These are phyloP conservation scores for Meloe dianella DNA, from an alignment of 2,888 invertebrate genomes.

Conservation along the genomic window DNA sequence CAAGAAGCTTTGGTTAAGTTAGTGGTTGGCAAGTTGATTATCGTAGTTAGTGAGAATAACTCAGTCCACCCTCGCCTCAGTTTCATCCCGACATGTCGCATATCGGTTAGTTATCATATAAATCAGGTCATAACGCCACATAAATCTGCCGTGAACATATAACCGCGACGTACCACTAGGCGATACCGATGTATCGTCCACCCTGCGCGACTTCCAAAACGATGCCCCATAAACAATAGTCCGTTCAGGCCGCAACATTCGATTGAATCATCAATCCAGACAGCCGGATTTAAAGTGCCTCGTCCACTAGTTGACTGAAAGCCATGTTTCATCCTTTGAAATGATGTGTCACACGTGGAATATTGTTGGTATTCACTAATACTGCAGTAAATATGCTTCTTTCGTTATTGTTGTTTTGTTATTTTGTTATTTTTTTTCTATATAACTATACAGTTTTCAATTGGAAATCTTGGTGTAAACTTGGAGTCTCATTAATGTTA, in stretches of 20 bases:
- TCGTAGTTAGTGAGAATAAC: not conserved
- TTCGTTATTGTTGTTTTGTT: not conserved
- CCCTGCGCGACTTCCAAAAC: slow-evolving; percentile 48
- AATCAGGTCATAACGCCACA: slow-evolving; percentile 56
- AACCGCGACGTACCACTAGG: slow-evolving; percentile 32
- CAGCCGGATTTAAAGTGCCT: slow-evolving; percentile 40
- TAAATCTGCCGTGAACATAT: slow-evolving; percentile 49
- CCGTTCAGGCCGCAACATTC: slow-evolving; percentile 49
- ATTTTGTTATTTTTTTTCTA: not conserved
- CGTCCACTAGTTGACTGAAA: slow-evolving; percentile 34
- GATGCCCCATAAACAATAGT: slow-evolving; percentile 53
- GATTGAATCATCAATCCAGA: slow-evolving; percentile 55
- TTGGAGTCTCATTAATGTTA: slow-evolving; percentile 47
- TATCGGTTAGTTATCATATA: slow-evolving; percentile 52
- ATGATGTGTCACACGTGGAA: slow-evolving; percentile 10
- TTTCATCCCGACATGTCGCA: slow-evolving; percentile 34
- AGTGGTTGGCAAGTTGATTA: slow-evolving; percentile 9
- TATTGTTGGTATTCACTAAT: slow-evolving; percentile 6
- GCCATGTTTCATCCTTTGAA: slow-evolving; percentile 9
- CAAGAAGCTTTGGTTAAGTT: slow-evolving; percentile 1
- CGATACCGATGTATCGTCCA: slow-evolving; percentile 49
- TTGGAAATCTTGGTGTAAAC: slow-evolving; percentile 8
- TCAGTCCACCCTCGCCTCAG: not conserved
- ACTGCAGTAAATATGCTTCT: not conserved
- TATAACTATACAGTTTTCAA: not conserved